Percentiles rank a stretch among this genome's conserved stretches.
Conservation (phyloP, 1,140 invertebrate species). For the Pantala flavescens region DNA sequence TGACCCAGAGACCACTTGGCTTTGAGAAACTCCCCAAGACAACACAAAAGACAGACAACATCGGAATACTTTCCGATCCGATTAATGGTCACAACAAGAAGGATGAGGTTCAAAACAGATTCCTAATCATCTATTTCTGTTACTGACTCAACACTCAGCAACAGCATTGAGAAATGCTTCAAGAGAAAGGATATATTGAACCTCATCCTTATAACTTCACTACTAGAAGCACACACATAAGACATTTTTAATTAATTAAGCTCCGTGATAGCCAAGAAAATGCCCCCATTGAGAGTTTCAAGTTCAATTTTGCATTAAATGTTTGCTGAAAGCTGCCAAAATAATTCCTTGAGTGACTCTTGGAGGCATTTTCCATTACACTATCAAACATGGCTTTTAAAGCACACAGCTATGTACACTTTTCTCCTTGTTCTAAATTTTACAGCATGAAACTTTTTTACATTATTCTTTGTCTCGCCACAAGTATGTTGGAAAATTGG, state of each 20-base stretch:
- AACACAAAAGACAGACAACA: neutral
- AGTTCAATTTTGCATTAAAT: too few relatives aligned
- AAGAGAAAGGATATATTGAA: neutral
- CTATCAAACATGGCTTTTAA: constrained; percentile 10
- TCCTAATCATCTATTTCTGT: too few relatives aligned
- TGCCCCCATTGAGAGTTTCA: neutral
- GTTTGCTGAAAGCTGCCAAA: too few relatives aligned
- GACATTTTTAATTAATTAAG: neutral
- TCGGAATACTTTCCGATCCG: neutral
- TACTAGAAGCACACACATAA: neutral
- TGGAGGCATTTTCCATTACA: neutral
- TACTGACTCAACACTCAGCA: too few relatives aligned
- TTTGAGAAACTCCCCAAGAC: neutral
- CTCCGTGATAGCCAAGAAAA: neutral
- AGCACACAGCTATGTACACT: constrained; percentile 8
- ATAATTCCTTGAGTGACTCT: neutral
- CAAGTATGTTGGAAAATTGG: constrained; percentile 6
- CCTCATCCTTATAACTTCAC: neutral
- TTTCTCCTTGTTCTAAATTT: constrained; percentile 9
- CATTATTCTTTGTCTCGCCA: neutral
- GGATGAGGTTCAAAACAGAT: neutral
- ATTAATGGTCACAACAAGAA: neutral
- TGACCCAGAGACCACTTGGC: neutral
- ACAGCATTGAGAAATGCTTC: too few relatives aligned
- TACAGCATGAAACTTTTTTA: neutral